phyloP scores from a whole-genome alignment of 2,797 vertebrate species.

The Lagocephalus sceleratus region DNA sequence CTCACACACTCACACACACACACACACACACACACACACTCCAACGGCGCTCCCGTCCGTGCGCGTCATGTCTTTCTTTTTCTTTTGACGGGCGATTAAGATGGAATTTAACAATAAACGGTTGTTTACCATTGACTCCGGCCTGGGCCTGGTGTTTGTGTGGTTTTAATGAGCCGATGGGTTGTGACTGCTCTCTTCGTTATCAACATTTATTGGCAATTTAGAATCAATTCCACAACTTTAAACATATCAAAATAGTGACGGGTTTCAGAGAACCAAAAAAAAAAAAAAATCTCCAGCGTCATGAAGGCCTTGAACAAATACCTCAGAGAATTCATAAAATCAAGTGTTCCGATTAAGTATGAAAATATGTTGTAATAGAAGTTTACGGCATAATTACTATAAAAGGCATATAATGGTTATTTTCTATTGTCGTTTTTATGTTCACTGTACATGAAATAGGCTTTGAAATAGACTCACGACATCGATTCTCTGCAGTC shows the following conservation, averaged over 20 bases:
- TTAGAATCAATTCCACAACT: constrained; percentile 51
- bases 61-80: constrained; percentile 78
- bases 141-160: background rate
- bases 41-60: constrained; percentile 79
- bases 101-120: constrained; percentile 92
- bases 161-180: background rate
- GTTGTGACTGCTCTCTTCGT: background rate
- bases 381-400: constrained; percentile 45
- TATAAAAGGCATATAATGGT: constrained; percentile 49
- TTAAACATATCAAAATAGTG: constrained; percentile 70
- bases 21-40: constrained; percentile 54
- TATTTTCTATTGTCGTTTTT: constrained; percentile 9
- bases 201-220: constrained; percentile 61
- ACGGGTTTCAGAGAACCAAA: constrained; percentile 48
- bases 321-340: constrained; percentile 31
- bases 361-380: constrained; percentile 66
- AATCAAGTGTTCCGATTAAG: constrained; percentile 42
- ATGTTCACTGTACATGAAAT: constrained; percentile 35
- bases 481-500: constrained; percentile 28
- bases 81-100: constrained; percentile 18
- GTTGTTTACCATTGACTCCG: constrained; percentile 78
- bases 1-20: constrained; percentile 25
- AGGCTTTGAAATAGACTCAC: constrained; percentile 11
- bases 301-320: constrained; percentile 50
- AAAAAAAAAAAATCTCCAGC: too few species aligned